Conservation (phyloP, 2,888 invertebrate species). For the Xylota sylvarum region DNA sequence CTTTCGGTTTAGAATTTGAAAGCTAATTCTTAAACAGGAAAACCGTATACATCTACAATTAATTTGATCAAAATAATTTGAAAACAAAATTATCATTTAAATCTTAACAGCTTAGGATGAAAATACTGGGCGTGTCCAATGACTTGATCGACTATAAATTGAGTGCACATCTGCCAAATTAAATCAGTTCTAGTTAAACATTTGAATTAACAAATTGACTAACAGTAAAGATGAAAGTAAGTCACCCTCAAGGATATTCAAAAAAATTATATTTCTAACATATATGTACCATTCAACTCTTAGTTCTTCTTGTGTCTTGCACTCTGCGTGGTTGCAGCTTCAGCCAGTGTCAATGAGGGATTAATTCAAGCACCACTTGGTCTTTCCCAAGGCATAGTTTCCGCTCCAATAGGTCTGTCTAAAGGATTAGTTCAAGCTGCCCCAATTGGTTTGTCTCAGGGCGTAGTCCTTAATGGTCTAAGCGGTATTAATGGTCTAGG, state of each 20-base stretch:
- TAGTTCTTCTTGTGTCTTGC: slow-evolving; percentile 15
- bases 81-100: not conserved
- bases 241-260: not conserved
- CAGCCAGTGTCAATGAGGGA: not conserved
- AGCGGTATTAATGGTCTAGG: not conserved
- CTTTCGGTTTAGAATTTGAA: not conserved
- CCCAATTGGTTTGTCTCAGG: not conserved
- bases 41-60: not conserved
- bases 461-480: not conserved
- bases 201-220: slow-evolving; percentile 12
- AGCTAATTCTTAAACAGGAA: not conserved
- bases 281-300: slow-evolving; percentile 1
- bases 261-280: not conserved
- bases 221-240: slow-evolving; percentile 36
- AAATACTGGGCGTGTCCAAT: not conserved
- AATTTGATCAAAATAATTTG: slow-evolving; percentile 1
- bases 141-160: slow-evolving; percentile 34
- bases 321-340: slow-evolving; percentile 3
- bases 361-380: not conserved
- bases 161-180: slow-evolving; percentile 14
- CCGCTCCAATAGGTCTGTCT: not conserved
- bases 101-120: not conserved
- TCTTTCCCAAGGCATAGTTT: slow-evolving; percentile 1
- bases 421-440: not conserved
- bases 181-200: slow-evolving; percentile 19